Conservation (phyloP, 35 echinoderm and acorn worm genomes). For the Lytechinus variegatus region DNA sequence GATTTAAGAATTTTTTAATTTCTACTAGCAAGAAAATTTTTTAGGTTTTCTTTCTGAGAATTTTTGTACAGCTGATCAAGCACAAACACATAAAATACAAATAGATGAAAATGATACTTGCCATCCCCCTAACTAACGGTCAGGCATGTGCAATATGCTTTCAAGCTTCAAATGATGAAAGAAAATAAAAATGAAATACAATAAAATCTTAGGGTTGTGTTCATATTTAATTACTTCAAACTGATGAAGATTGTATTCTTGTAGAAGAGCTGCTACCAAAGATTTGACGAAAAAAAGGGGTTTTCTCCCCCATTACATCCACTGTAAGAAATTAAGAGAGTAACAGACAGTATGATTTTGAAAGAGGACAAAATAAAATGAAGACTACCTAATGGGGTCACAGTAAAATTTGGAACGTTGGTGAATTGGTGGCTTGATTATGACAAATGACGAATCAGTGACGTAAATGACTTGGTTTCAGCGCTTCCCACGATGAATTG, state of each 20-base stretch:
- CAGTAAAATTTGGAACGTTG: neutral
- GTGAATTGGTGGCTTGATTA: neutral
- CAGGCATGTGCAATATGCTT: too few species aligned
- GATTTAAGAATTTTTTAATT: too few species aligned
- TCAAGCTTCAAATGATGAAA: too few species aligned
- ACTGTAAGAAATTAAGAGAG: neutral
- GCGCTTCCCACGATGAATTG: neutral
- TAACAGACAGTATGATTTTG: neutral
- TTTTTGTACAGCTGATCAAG: too few species aligned
- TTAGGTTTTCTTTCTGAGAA: too few species aligned
- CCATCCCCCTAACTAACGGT: too few species aligned
- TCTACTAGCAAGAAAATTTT: too few species aligned
- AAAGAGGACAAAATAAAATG: neutral
- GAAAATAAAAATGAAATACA: too few species aligned
- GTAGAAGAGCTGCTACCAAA: neutral
- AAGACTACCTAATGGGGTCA: neutral
- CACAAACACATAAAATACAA: too few species aligned
- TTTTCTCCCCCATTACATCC: neutral
- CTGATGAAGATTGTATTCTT: neutral
- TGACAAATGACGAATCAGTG: neutral
- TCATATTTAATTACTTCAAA: neutral
- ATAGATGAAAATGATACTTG: too few species aligned
- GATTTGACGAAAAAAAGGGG: neutral
- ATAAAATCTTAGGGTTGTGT: neutral
- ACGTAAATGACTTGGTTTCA: slow-evolving; percentile 11